These are phyloP conservation scores for Hyles vespertilio DNA, from an alignment of 1,140 invertebrate genomes.

Conservation along the genomic window DNA sequence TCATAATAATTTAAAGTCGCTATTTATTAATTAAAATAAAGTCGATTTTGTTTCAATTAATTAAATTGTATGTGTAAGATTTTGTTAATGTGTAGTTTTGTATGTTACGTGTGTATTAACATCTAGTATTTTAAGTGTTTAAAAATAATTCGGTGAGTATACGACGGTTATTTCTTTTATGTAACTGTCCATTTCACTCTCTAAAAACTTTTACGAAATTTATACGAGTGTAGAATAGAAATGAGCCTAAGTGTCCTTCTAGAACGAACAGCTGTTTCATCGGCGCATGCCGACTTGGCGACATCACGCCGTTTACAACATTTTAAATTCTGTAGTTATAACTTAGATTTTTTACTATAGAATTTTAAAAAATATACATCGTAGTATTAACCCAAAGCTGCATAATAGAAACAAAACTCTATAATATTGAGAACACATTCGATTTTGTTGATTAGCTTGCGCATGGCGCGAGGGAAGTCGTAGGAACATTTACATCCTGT, in stretches of 20 bases:
- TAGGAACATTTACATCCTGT: no score
- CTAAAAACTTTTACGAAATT: slow-evolving; percentile 5
- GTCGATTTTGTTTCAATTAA: slow-evolving; percentile 27
- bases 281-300: background rate
- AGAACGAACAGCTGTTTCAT: slow-evolving; percentile 4
- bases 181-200: slow-evolving; percentile 20
- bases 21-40: slow-evolving; percentile 46
- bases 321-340: no score
- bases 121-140: slow-evolving; percentile 45
- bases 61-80: slow-evolving; percentile 28
- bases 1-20: slow-evolving; percentile 40
- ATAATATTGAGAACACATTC: no score
- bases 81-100: slow-evolving; percentile 33
- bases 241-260: slow-evolving; percentile 1
- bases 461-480: no score
- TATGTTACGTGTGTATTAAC: slow-evolving; percentile 38
- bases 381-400: no score
- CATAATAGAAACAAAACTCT: no score
- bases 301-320: background rate
- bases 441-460: no score
- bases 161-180: slow-evolving; percentile 24
- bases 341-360: no score
- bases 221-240: slow-evolving; percentile 6
- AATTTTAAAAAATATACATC: no score
- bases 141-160: slow-evolving; percentile 55